phyloP scores from a whole-genome alignment of 2,888 invertebrate species.

The Ennomos fuscantarius region DNA sequence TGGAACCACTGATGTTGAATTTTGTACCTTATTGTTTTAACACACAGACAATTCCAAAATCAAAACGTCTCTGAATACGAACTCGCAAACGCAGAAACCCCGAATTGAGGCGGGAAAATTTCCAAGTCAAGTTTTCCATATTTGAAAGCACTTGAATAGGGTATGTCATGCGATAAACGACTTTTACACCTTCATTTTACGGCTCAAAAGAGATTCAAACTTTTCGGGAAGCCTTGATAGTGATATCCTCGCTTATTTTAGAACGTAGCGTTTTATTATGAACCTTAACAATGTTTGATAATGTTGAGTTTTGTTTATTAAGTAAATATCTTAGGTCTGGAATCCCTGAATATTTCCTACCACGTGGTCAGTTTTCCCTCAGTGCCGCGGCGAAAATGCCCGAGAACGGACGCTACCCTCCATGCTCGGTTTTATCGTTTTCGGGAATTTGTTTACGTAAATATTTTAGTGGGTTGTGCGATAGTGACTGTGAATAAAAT shows the following conservation, averaged over 20 bases:
- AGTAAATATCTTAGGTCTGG: slow-evolving; percentile 10
- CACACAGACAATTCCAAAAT: slow-evolving; percentile 2
- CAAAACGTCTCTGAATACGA: slow-evolving; percentile 6
- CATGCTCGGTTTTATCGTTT: slow-evolving; percentile 6
- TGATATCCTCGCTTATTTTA: slow-evolving; percentile 21
- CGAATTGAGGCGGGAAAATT: slow-evolving; percentile 28
- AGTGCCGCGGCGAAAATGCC: slow-evolving; percentile 30
- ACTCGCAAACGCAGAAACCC: slow-evolving; percentile 14
- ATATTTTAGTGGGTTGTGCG: slow-evolving; percentile 22
- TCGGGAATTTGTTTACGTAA: slow-evolving; percentile 2
- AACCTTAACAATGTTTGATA: slow-evolving; percentile 2
- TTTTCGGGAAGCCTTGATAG: slow-evolving; percentile 19
- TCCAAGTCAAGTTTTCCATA: slow-evolving; percentile 36
- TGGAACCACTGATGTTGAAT: slow-evolving; percentile 3
- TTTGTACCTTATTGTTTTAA: slow-evolving; percentile 21
- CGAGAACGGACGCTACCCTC: slow-evolving; percentile 27
- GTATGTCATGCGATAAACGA: slow-evolving; percentile 30
- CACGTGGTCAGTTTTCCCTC: slow-evolving; percentile 39
- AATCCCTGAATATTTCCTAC: slow-evolving; percentile 22
- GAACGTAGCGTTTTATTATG: slow-evolving; percentile 1
- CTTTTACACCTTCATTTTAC: slow-evolving; percentile 25
- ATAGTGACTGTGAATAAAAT: slow-evolving; percentile 14
- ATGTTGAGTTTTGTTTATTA: slow-evolving; percentile 21
- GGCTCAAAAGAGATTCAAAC: slow-evolving; percentile 26
- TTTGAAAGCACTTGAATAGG: slow-evolving; percentile 27